Evolutionary conservation across 2,113 vertebrate species (phyloP), one percentile per base, ranked within the genome.

Genomic region (Eonycteris spelaea): DNA sequence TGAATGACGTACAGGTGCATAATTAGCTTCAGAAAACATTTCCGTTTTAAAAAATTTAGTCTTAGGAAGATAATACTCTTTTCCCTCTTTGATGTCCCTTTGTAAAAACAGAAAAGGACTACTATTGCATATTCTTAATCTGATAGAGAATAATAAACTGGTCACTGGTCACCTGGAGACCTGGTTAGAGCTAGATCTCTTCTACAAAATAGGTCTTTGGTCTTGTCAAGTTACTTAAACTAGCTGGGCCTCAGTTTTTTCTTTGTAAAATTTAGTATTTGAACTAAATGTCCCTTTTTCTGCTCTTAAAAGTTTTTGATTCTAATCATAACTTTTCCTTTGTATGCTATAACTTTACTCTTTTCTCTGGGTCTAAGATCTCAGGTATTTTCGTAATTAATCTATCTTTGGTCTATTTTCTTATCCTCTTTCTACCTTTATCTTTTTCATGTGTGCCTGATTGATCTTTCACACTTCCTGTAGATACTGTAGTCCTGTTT

Each of bases 311-410:
- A 61, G 15, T 43, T 55, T 82, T 78, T 83, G 15, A 65, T 85
- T 92, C 77, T 87, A 55, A 68, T 30, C 65, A 1, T 35, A 68
- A 11, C 48, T 35, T 85, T 71, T 89, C 70, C 59, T 90, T 73
- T 87, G 18, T 74, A 22, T 80, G 13, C 35, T 79, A 1, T 70
- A 65, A 4, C 33, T 84, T 90, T 92, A 51, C 30, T 91, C 43
- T 77, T 91, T 89, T 88, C 19, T 68, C 55, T 89, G 68, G 51
- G 51, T 82, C 14, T 86, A 45, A n/a, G 40, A 53, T 53, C 45
- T 97, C 45, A 86, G 35, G 26, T 92, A 45, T 74, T 73, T 92
- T 89, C 85, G 14, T 51, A 70, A 75, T 93, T 91, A 57, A 19
- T 13, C n/a, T 84, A 4, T 4, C 22, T 86, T 87, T 94, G 68